Evolutionary conservation across 2,888 invertebrate genomes (phyloP).

Genomic region (Leptopterna dolabrata): DNA sequence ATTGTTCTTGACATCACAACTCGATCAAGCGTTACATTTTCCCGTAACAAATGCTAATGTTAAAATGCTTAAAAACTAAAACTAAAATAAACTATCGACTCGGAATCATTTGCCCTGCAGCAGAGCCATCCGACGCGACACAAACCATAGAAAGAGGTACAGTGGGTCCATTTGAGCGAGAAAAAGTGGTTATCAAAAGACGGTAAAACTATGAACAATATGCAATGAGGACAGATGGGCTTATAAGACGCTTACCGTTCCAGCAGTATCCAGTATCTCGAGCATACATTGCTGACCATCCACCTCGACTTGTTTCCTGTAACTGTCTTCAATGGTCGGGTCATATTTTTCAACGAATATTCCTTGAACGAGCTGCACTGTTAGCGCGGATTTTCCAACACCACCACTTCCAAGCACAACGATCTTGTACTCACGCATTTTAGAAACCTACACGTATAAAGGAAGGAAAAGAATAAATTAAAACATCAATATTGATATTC

Average conservation of each 20-base stretch:
- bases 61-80: too few species aligned
- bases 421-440: constrained; percentile 99
- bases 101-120: too few species aligned
- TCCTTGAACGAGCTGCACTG: constrained; percentile 97
- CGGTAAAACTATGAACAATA: too few species aligned
- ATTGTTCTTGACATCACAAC: too few species aligned
- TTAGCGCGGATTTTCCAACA: constrained; percentile 98
- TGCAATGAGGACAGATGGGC: too few species aligned
- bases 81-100: too few species aligned
- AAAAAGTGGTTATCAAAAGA: too few species aligned
- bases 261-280: constrained; percentile 99
- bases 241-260: constrained; percentile 77
- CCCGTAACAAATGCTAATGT: too few species aligned
- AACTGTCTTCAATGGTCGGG: constrained; percentile 99
- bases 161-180: too few species aligned
- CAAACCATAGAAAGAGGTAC: too few species aligned
- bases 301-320: constrained; percentile 99
- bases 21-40: too few species aligned
- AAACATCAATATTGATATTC: neutral
- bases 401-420: constrained; percentile 99
- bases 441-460: constrained; percentile 16
- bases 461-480: neutral
- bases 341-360: constrained; percentile 99
- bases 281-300: constrained; percentile 99
- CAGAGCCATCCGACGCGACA: too few species aligned